Evolutionary conservation across 92 coral and sea anemone genomes (phyloP).

Genomic region (Porites cylindrica): DNA sequence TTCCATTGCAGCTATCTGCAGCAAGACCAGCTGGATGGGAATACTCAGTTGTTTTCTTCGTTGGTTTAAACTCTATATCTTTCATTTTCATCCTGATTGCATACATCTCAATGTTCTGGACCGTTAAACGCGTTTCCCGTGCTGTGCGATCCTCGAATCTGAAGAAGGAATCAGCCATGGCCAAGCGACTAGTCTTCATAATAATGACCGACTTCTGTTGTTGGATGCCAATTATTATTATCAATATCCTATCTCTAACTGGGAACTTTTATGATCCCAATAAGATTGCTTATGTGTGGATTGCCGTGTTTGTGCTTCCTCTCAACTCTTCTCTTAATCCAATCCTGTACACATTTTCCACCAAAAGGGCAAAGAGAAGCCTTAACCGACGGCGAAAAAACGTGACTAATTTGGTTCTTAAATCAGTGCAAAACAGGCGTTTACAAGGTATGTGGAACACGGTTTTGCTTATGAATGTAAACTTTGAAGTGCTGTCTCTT

Average conservation of each 20-base stretch:
- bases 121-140: slow-evolving; percentile 52
- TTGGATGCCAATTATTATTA: slow-evolving; percentile 82
- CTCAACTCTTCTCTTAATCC: slow-evolving; percentile 75
- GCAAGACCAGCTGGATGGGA: slow-evolving; percentile 81
- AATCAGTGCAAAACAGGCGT: not conserved
- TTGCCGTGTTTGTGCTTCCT: slow-evolving; percentile 76
- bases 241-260: slow-evolving; percentile 64
- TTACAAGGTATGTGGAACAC: slow-evolving; percentile 6
- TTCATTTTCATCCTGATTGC: slow-evolving; percentile 71
- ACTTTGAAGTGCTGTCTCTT: no score
- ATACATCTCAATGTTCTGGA: slow-evolving; percentile 68
- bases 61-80: slow-evolving; percentile 60
- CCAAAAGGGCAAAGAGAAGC: slow-evolving; percentile 38
- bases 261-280: slow-evolving; percentile 65
- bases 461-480: not conserved
- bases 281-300: slow-evolving; percentile 74
- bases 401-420: not conserved
- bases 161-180: slow-evolving; percentile 76
- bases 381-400: slow-evolving; percentile 6
- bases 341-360: slow-evolving; percentile 71
- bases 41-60: slow-evolving; percentile 69
- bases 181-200: slow-evolving; percentile 68
- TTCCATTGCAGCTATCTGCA: slow-evolving; percentile 66
- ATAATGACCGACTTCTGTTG: slow-evolving; percentile 76
- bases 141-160: slow-evolving; percentile 66